Evolutionary conservation across 2,113 vertebrate species (phyloP).

Genomic region (Pitta sordida): DNA sequence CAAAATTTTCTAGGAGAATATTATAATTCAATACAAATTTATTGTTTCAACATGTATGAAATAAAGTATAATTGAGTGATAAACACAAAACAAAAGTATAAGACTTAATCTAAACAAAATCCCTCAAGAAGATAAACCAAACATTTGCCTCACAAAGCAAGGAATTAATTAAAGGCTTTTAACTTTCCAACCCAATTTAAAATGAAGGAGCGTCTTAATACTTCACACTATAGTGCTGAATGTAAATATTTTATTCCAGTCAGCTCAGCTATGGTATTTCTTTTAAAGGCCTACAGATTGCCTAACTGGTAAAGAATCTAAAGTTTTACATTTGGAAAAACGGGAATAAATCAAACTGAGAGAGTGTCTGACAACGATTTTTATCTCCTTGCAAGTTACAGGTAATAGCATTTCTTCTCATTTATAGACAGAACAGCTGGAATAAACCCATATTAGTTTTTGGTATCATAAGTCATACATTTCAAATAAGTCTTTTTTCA

Average conservation of each 20-base stretch:
- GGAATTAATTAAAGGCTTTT: background rate
- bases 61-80: background rate
- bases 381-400: background rate
- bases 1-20: background rate
- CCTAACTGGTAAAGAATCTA: background rate
- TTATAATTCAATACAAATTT: background rate
- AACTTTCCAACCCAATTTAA: background rate
- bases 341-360: constrained; percentile 18
- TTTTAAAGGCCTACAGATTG: background rate
- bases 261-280: accelerated
- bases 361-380: background rate
- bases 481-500: background rate
- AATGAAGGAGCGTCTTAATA: background rate
- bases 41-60: background rate
- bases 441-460: background rate
- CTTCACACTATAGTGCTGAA: background rate
- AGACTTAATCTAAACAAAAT: background rate
- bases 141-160: background rate
- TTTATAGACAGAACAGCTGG: background rate
- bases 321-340: background rate
- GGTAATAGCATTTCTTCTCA: background rate
- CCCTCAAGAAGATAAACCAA: background rate
- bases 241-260: background rate
- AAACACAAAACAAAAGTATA: background rate
- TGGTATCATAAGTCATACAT: background rate